These are phyloP conservation scores for Cephus pygmeus DNA, from an alignment of 2,888 invertebrate species.

Conservation along the genomic window DNA sequence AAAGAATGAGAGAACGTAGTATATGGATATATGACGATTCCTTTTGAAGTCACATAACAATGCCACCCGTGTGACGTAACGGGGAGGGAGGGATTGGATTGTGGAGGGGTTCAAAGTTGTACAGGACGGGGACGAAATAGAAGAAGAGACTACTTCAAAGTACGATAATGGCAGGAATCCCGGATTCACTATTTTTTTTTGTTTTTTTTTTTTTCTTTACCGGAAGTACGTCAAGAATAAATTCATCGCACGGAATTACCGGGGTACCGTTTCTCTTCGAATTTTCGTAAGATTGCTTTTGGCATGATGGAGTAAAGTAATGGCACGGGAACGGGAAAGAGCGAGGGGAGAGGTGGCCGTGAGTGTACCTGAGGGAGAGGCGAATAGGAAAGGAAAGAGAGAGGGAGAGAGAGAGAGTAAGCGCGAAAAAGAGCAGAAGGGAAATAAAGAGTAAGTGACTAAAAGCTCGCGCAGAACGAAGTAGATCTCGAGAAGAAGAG, in stretches of 20 bases:
- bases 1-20: background rate
- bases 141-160: background rate
- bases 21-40: background rate
- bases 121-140: background rate
- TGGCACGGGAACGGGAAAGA: background rate
- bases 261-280: slow-evolving; percentile 2
- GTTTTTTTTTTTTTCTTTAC: background rate
- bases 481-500: background rate
- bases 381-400: background rate
- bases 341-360: background rate
- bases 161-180: background rate
- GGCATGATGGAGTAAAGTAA: background rate
- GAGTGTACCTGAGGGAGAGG: background rate
- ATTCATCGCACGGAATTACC: background rate
- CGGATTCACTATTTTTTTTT: background rate
- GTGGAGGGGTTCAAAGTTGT: background rate
- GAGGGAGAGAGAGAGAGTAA: slow-evolving; percentile 10
- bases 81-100: background rate
- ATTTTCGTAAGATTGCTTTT: background rate
- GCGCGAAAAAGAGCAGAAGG: slow-evolving; percentile 6
- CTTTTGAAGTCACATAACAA: background rate
- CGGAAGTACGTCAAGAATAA: background rate
- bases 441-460: background rate
- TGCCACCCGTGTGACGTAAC: background rate
- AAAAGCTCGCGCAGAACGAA: background rate